phyloP scores from a whole-genome alignment of 2,888 invertebrate species.

The Drosophila monieri region DNA sequence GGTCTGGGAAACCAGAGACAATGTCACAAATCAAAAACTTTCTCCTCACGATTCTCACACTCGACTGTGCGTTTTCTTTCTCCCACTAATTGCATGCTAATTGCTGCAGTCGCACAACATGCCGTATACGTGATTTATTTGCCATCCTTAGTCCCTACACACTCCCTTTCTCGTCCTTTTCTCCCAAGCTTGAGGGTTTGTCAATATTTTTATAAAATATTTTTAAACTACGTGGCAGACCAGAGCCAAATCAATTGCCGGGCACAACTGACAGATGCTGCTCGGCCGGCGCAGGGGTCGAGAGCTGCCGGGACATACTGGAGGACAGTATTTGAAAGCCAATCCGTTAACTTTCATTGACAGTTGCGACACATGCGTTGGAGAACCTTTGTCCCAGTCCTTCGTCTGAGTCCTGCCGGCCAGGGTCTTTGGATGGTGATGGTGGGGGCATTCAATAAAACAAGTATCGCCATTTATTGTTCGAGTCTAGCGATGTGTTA shows the following conservation, averaged over 20 bases:
- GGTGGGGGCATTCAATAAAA: slow-evolving; percentile 68
- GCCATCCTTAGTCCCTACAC: background rate
- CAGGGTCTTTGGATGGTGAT: background rate
- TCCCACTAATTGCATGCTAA: slow-evolving; percentile 55
- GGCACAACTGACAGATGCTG: slow-evolving; percentile 36
- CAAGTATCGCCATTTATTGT: slow-evolving; percentile 65
- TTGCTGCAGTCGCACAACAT: slow-evolving; percentile 54
- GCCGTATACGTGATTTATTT: slow-evolving; percentile 73
- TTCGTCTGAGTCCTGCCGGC: background rate
- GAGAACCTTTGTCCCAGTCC: slow-evolving; percentile 4
- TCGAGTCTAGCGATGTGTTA: slow-evolving; percentile 10
- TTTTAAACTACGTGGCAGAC: slow-evolving; percentile 69
- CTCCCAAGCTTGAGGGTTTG: slow-evolving; percentile 42
- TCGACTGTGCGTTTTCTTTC: slow-evolving; percentile 23
- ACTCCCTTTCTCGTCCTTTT: background rate
- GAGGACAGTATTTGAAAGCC: slow-evolving; percentile 66
- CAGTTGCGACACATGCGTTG: slow-evolving; percentile 77
- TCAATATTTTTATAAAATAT: slow-evolving; percentile 79
- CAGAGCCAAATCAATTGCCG: slow-evolving; percentile 71
- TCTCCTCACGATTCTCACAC: slow-evolving; percentile 24
- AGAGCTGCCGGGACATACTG: slow-evolving; percentile 4
- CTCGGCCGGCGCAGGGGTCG: slow-evolving; percentile 10
- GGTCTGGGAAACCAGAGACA: slow-evolving; percentile 47
- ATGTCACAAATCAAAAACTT: slow-evolving; percentile 73
- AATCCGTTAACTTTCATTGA: slow-evolving; percentile 79